Percentiles rank a stretch among this genome's conserved stretches.
phyloP scores from a whole-genome alignment of 1,140 invertebrate species.

The Drosophila ficusphila region DNA sequence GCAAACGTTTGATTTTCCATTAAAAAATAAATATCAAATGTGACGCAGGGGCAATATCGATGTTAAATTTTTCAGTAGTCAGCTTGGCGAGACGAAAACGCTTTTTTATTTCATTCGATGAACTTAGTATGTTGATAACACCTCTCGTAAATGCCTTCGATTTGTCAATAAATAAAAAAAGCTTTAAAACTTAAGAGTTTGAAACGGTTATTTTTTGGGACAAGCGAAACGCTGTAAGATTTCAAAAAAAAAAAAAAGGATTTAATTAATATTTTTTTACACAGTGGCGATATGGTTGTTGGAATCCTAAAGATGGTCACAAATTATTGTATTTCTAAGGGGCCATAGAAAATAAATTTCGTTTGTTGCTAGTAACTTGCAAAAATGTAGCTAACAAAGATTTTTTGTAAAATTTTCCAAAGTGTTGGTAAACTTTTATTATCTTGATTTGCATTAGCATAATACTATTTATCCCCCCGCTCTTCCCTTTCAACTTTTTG shows the following conservation, averaged over 20 bases:
- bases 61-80: slow-evolving; percentile 55
- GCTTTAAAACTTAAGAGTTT: slow-evolving; percentile 28
- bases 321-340: background rate
- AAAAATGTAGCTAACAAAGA: background rate
- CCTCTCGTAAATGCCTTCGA: slow-evolving; percentile 16
- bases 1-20: slow-evolving; percentile 27
- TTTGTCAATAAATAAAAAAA: too few relatives aligned
- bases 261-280: slow-evolving; percentile 6
- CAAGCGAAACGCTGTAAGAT: slow-evolving; percentile 20
- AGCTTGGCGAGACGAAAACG: slow-evolving; percentile 58
- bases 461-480: background rate
- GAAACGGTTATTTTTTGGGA: slow-evolving; percentile 5
- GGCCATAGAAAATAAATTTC: background rate
- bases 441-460: slow-evolving; percentile 19
- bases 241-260: slow-evolving; percentile 29
- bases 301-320: background rate
- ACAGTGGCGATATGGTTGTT: background rate
- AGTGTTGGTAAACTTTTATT: background rate
- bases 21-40: slow-evolving; percentile 24
- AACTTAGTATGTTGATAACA: slow-evolving; percentile 59
- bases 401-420: background rate
- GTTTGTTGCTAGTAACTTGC: background rate
- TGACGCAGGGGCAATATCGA: background rate
- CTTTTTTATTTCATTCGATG: slow-evolving; percentile 66
- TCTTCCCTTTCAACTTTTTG: slow-evolving; percentile 7